Conservation (phyloP, 2,113 vertebrate species). For the Manacus vitellinus region DNA sequence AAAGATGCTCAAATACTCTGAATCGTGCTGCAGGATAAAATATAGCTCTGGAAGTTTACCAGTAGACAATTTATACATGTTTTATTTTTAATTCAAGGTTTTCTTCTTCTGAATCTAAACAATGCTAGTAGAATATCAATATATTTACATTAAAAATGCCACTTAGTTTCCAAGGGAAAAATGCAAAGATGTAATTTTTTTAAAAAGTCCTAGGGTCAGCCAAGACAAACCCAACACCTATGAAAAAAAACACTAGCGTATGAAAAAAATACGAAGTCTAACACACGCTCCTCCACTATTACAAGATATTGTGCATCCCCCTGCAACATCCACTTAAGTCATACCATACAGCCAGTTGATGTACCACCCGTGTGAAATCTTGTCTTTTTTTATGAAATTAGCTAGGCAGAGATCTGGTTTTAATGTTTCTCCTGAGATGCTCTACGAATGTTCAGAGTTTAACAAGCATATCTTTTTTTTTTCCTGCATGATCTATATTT, state of each 20-base stretch:
- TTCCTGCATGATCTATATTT: neutral
- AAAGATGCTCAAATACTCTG: neutral
- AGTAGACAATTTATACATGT: neutral
- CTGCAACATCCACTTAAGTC: neutral
- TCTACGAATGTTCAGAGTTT: neutral
- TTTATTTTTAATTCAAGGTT: neutral
- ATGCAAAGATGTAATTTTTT: neutral
- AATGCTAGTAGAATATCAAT: neutral
- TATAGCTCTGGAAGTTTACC: neutral
- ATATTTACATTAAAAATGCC: neutral
- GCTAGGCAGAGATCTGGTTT: neutral
- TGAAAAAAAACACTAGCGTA: neutral
- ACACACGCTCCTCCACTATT: neutral
- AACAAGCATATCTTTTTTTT: neutral
- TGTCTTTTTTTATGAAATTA: neutral
- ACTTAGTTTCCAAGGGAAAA: neutral
- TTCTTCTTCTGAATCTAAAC: neutral
- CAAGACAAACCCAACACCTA: neutral
- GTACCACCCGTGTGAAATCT: neutral
- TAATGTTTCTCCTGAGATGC: neutral
- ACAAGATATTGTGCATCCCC: neutral
- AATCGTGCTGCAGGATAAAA: neutral
- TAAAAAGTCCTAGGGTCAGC: neutral
- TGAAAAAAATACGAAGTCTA: neutral
- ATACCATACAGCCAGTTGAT: neutral